phyloP scores from a whole-genome alignment of 35 echinoderm and acorn worm species.

The Nesometra sesokonis region DNA sequence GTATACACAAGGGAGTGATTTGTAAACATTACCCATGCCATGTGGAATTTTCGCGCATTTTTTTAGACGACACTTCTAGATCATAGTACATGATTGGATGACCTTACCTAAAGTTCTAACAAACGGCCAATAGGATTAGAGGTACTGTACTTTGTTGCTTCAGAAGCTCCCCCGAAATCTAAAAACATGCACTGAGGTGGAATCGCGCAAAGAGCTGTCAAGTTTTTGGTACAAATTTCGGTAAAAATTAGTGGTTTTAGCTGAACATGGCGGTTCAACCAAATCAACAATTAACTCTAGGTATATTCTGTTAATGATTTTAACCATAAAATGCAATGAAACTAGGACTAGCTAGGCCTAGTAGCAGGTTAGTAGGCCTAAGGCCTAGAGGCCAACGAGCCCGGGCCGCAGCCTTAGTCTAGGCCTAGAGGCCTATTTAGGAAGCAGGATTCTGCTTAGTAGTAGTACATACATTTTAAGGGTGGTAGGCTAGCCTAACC shows the following conservation, averaged over 20 bases:
- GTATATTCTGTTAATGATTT: neutral
- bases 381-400: neutral
- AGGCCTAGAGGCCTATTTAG: too few relatives aligned
- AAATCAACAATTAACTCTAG: conserved; percentile 41
- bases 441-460: too few relatives aligned
- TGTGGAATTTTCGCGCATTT: neutral
- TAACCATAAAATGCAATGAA: neutral
- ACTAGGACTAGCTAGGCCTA: too few relatives aligned
- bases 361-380: neutral
- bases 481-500: too few relatives aligned
- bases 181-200: neutral
- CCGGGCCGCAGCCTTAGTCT: too few relatives aligned
- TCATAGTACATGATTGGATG: neutral
- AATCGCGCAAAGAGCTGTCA: neutral
- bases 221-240: neutral
- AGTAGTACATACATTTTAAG: too few relatives aligned
- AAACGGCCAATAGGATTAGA: neutral
- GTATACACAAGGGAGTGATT: neutral
- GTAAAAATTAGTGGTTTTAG: neutral
- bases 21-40: neutral
- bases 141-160: neutral
- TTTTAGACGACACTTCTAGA: neutral
- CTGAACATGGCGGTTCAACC: conserved; percentile 51
- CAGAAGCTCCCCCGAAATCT: neutral
- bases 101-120: neutral